Base-by-base conservation (phyloP, 2,113 vertebrate species). In the Oryzias melastigma region DNA sequence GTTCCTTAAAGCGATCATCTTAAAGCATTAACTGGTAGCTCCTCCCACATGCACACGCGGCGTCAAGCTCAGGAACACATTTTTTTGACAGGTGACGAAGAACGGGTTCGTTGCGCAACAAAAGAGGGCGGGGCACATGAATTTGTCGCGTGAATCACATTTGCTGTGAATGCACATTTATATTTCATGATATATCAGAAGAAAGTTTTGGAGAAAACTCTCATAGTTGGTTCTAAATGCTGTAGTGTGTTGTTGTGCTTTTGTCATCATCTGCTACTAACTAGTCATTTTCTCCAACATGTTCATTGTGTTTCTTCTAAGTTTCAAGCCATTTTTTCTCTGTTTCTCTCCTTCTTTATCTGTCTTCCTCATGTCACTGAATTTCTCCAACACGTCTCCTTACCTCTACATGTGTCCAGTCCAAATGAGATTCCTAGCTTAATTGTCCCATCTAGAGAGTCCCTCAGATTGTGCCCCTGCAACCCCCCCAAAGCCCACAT, bases 381-480 rank as follows among this genome's bases (percentile, higher is more conserved):
- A 73, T 58, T 47, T 20, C 5, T 25, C 43, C 24, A 55, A 42
- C n/a, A 18, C 19, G 1, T 54, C 44, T 12, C 50, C 50, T 69
- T 48, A 14, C 29, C 18, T 29, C 16, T 56, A 5, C 48, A 19
- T 49, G 17, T 52, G 45, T 47, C 62, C 57, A 87, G 85, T 74
- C 74, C 65, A 44, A 40, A 47, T 71, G 72, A 78, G 43, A 10
- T n/a, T 67, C 71, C 56, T 78, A 78, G 71, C 25, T 52, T 87
- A 81, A 77, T 63, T 5, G 4, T 54, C 64, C 65, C 62, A 14
- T 53, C 49, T 45, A 25, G 19, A 62, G 65, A 72, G 17, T 53
- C 71, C 54, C 46, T 19, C 20, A 53, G 55, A 52, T 48, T 42
- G 1, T 49, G 67, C 62, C 59, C 52, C 29, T 7, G 43, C 73